phyloP scores from a whole-genome alignment of 2,113 vertebrate species.

The Mirounga angustirostris region DNA sequence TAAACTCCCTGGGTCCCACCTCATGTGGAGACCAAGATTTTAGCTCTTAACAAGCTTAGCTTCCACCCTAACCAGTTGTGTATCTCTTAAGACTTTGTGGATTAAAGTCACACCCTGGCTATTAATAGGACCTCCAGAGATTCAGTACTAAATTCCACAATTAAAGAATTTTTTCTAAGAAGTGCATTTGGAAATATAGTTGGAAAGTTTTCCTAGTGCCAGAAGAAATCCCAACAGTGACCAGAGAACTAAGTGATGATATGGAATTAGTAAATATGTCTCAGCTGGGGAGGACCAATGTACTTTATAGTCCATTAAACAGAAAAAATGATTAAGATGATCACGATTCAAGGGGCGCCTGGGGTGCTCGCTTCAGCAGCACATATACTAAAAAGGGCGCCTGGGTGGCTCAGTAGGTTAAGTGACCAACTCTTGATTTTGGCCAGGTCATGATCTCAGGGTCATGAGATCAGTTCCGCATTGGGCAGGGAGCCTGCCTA shows the following conservation, averaged over 20 bases:
- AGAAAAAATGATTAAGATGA: neutral
- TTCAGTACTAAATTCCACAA: neutral
- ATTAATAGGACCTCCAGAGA: neutral
- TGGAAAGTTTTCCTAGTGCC: neutral
- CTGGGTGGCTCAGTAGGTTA: neutral
- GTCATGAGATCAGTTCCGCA: neutral
- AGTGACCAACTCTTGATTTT: neutral
- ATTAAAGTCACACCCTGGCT: neutral
- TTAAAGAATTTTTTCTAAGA: conserved; percentile 48
- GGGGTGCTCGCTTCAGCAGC: neutral
- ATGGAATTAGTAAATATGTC: neutral
- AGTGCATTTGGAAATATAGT: neutral
- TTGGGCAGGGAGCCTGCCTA: neutral
- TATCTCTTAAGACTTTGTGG: neutral
- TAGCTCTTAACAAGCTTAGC: neutral
- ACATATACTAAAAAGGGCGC: too few species aligned
- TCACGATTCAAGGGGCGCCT: neutral
- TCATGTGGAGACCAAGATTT: neutral
- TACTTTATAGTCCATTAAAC: neutral
- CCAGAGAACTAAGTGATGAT: neutral
- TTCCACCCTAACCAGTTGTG: neutral
- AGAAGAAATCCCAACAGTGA: neutral
- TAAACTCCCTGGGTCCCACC: neutral
- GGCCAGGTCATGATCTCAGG: neutral
- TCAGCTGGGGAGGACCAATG: neutral